These are phyloP conservation scores for Odontesthes bonariensis DNA, from an alignment of 2,113 vertebrate species.

Conservation along the genomic window DNA sequence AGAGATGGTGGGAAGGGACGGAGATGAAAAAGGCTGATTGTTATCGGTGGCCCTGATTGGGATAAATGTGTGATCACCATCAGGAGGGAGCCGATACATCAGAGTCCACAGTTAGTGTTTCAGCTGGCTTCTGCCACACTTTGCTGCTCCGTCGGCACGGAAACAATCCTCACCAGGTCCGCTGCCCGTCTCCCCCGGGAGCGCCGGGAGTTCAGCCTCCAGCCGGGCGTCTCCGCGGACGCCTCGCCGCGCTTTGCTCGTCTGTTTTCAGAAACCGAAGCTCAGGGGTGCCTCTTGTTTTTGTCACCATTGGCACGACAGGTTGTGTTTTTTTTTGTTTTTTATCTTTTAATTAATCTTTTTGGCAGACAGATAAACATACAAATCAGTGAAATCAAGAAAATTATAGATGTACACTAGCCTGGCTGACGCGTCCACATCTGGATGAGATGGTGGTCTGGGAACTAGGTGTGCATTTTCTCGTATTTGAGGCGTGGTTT, in stretches of 20 bases:
- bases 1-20: constrained; percentile 7
- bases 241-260: not conserved
- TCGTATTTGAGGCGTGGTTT: no score
- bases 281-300: not conserved
- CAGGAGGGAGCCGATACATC: constrained; percentile 8
- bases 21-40: not conserved
- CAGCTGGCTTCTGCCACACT: not conserved
- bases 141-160: constrained; percentile 15
- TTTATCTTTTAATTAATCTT: no score
- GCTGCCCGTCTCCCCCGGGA: not conserved
- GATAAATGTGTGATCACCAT: not conserved
- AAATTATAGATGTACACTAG: no score
- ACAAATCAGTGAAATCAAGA: no score
- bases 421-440: no score
- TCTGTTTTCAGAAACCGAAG: not conserved
- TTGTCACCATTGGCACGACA: no score
- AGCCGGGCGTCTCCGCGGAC: constrained; percentile 12
- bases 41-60: constrained; percentile 4
- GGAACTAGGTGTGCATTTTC: no score
- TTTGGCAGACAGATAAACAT: no score
- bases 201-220: constrained; percentile 28
- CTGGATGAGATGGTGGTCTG: no score
- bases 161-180: not conserved
- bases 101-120: not conserved
- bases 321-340: no score